Conservation (phyloP, 2,888 invertebrate species). For the Hermodice carunculata region DNA sequence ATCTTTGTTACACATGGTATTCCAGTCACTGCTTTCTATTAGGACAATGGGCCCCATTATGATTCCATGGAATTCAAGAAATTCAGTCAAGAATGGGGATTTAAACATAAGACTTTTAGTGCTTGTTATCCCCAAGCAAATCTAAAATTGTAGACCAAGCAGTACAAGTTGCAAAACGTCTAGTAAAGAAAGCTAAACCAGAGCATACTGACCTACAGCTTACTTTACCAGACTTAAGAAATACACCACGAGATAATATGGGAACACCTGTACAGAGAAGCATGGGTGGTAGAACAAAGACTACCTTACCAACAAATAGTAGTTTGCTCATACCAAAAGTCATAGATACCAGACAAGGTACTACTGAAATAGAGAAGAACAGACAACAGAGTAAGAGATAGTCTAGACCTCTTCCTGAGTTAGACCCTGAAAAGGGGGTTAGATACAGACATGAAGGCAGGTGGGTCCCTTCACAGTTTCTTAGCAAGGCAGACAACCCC, state of each 20-base stretch:
- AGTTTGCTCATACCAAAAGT: neutral
- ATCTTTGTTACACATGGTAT: neutral
- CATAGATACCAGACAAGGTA: neutral
- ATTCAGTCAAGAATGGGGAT: neutral
- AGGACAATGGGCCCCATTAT: neutral
- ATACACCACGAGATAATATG: constrained; percentile 1
- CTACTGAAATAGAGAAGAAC: neutral
- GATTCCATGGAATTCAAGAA: neutral
- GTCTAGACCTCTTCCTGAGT: neutral
- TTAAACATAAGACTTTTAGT: neutral
- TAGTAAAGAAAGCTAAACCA: neutral
- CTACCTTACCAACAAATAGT: neutral
- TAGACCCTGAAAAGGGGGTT: neutral
- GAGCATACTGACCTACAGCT: neutral
- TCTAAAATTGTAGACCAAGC: constrained; percentile 5
- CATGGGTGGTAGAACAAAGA: neutral
- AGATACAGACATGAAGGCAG: neutral
- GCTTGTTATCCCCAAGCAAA: constrained; percentile 3
- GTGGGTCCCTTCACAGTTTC: neutral
- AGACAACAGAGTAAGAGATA: neutral
- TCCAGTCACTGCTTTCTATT: neutral
- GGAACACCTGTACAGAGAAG: neutral
- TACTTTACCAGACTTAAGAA: neutral
- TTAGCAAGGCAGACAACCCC: neutral
- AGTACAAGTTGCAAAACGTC: neutral